Percentiles rank a stretch among this genome's conserved stretches.
phyloP scores from a whole-genome alignment of 2,113 vertebrate genomes.

The Picathartes gymnocephalus region DNA sequence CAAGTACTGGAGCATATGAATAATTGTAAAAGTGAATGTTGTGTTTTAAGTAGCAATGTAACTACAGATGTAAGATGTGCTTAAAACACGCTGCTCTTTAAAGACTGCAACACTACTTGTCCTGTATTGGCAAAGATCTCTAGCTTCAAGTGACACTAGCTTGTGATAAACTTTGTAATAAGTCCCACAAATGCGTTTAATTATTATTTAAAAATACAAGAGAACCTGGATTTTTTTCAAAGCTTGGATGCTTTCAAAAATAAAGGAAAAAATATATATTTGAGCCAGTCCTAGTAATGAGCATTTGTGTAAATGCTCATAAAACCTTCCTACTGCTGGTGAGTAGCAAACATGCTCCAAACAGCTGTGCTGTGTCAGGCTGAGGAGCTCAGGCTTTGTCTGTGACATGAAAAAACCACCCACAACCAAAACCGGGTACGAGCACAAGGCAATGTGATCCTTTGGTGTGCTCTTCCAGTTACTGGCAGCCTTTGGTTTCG shows the following conservation, averaged over 20 bases:
- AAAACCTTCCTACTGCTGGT: background rate
- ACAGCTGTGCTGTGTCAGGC: slow-evolving; percentile 35
- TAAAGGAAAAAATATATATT: background rate
- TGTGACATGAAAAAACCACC: background rate
- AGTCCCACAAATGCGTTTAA: background rate
- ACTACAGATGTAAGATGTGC: background rate
- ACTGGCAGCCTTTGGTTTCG: background rate
- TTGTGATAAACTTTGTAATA: background rate
- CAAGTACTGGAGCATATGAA: background rate
- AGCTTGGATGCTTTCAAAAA: background rate
- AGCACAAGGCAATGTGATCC: background rate
- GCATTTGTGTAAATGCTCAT: background rate
- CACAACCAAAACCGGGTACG: background rate
- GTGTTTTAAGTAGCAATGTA: background rate
- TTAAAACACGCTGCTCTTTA: background rate
- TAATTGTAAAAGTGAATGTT: background rate
- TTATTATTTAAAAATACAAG: background rate
- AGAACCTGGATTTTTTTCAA: background rate
- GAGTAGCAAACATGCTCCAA: background rate
- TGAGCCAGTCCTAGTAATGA: background rate
- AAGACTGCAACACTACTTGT: background rate
- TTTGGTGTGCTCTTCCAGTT: background rate
- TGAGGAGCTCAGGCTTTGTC: background rate
- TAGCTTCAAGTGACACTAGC: background rate
- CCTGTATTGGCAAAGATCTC: background rate